Base-by-base conservation (phyloP, 2,797 vertebrate genomes). In the Octomys mimax region DNA sequence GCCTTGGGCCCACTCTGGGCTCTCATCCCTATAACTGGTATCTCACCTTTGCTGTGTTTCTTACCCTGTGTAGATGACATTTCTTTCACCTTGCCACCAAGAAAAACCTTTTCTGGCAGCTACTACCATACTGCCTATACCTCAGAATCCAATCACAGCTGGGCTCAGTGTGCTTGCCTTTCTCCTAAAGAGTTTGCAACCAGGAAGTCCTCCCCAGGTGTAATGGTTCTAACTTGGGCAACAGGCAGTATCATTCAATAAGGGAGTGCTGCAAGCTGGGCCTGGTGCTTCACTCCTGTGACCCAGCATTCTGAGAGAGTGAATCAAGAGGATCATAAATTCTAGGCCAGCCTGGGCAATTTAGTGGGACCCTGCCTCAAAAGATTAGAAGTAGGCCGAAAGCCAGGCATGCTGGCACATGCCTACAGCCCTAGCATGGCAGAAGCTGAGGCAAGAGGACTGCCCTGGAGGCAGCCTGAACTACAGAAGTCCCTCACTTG, bases 71-170 rank as follows among this genome's bases (percentile, higher is more conserved):
- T 62, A 7, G 8, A n/a, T 82, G 87, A 62, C 28, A 2, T 19
- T 62, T 46, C 24, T 28, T 1, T 61, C 18, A 52, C 61, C 84
- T 81, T n/a, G 8, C n/a, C 8, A 57, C 61, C 6, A 5, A 39
- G 33, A 52, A n/a, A 82, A 49, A 36, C 18, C 52, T 49, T 28
- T 9, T 21, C 6, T 49, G 22, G 62, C n/a, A 7, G 19, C 28
- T 61, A 16, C 6, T 49, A 7, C 4, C 42, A n/a, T n/a, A 28
- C n/a, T 0, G 0, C 79, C 57, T 33, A 1, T 39, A 22, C 64
- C 13, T 5, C 61, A 42, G 24, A 54, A 18, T 10, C 5, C 16
- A 28, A 2, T 39, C 18, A 1, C 1, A 0, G 57, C 24, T 7
- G 36, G 57, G 31, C 73, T 57, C 31, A 0, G 6, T 6, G 12